Evolutionary conservation across 2,888 invertebrate genomes (phyloP).

Genomic region (Agrochola litura): DNA sequence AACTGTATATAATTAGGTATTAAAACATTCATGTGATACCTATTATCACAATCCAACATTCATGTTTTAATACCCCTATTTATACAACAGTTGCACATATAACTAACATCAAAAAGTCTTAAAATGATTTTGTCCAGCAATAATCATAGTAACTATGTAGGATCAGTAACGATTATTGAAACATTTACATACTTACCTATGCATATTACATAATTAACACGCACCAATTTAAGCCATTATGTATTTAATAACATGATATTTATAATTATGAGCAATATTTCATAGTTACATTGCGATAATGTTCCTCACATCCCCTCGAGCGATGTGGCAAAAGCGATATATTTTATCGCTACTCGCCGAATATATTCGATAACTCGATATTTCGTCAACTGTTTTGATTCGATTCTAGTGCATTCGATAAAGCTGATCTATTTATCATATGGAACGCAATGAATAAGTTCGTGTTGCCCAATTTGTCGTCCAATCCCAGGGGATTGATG

Average conservation of each 20-base stretch:
- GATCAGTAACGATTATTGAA: not conserved
- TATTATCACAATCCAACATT: too few species aligned
- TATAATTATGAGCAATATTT: constrained; percentile 21
- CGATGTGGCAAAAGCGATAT: constrained; percentile 29
- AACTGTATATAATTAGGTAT: too few species aligned
- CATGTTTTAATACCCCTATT: too few species aligned
- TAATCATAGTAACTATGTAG: not conserved
- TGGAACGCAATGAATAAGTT: constrained; percentile 52
- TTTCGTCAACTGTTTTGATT: constrained; percentile 43
- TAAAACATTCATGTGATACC: too few species aligned
- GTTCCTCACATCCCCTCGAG: constrained; percentile 20
- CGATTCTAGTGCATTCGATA: constrained; percentile 46
- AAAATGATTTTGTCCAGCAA: not conserved
- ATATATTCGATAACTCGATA: constrained; percentile 31
- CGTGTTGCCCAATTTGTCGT: constrained; percentile 55
- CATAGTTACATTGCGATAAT: constrained; percentile 9
- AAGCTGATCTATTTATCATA: constrained; percentile 47
- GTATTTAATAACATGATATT: not conserved
- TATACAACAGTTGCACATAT: too few species aligned
- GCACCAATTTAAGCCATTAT: constrained; percentile 16
- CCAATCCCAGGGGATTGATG: constrained; percentile 51
- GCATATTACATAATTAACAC: not conserved
- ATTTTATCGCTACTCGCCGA: constrained; percentile 23
- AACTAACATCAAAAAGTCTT: not conserved
- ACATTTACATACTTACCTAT: too few species aligned